Evolutionary conservation across 35 echinoderm and acorn worm species (phyloP), one percentile per base, ranked within the genome.

Genomic region (Ophioderma brevispina): DNA sequence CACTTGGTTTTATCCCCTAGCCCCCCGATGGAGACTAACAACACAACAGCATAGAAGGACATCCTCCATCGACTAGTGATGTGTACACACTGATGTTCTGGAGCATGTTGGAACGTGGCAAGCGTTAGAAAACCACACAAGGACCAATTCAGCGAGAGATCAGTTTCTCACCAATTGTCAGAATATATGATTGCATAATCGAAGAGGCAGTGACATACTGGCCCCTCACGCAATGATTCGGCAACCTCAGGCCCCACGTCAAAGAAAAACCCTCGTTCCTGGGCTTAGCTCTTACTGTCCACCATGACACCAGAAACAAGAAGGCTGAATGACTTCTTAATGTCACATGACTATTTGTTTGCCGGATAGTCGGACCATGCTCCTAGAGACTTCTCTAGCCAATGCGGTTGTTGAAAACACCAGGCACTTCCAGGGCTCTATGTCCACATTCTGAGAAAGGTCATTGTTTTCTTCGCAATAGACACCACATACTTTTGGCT

Each of bases 401-500:
- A 86, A 94, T 80, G 87, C 92, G 38, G 87, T 94, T 90, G 81
- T 84, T 39, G 81, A 79, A 90, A 94, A 94, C 37, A 94, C 93
- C 33, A 93, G n/a, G 36, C 14, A 43, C n/a, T 78, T 85, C 36
- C 35, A 89, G 0, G 88, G 93, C 90, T 80, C 55, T 86, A 37
- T 82, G n/a, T n/a, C n/a, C 88, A 80, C 82, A 81, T 38, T 90
- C 85, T 32, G n/a, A 86, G 78, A 91, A 81, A 30, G 89, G 88
- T 0, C 1, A 81, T 86, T 35, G 38, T 91, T 19, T 86, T 86
- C 46, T 91, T 94, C 90, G 87, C 82, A 40, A 52, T 70, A 40
- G 88, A 94, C 63, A 94, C 90, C 55, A 86, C 84, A 70, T 81
- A 94, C 59, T 94, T 94, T 86, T n/a, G n/a, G 21, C 75, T 63